Base-by-base conservation (phyloP, 2,888 invertebrate genomes). In the Tetranychus piercei region DNA sequence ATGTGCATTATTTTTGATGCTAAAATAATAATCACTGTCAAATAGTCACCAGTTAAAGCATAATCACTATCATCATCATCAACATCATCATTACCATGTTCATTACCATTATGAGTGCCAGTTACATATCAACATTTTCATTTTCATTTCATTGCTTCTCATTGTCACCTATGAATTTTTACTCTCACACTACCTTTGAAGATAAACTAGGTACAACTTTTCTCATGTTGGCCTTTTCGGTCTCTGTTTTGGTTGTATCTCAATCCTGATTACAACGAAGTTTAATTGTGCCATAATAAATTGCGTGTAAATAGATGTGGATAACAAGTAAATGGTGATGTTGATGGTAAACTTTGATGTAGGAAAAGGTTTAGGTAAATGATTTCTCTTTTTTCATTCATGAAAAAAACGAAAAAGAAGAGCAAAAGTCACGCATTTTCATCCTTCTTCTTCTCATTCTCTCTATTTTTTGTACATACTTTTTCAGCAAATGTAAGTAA, bases 1-100 rank as follows among this genome's bases (percentile, higher is more conserved):
- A 3, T 90, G 90, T 82, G 88, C 88, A 75, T 85, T 92, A 79
- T 92, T 92, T 83, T 88, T 89, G 82, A 88, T 91, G 86, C 92
- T 93, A 67, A 77, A 79, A 73, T 69, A 20, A 69, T 15, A 55
- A 2, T 15, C 11, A 55, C 9, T 15, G 9, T 55, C 55, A 55
- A 55, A 55, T 55, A 55, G 6, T 55, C 55, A 7, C 15, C 55
- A 55, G 5, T 15, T 6, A 15, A 9, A 55, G 9, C 15, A 55
- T 15, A 9, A 55, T 15, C 6, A 55, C 15, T 5, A 15, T 55
- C 55, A 55, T 55, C 55, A 55, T 55, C 55, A 55, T 5, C 55
- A 55, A 6, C 15, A 55, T 15, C 45, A 45, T 15, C 55, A 55
- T 55, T 55, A 15, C 55, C 55, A 55, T 34, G 5, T 15, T 55